Percentiles rank a stretch among this genome's conserved stretches.
Evolutionary conservation across 2,113 vertebrate species (phyloP).

Genomic region (Tretioscincus oriximinensis): DNA sequence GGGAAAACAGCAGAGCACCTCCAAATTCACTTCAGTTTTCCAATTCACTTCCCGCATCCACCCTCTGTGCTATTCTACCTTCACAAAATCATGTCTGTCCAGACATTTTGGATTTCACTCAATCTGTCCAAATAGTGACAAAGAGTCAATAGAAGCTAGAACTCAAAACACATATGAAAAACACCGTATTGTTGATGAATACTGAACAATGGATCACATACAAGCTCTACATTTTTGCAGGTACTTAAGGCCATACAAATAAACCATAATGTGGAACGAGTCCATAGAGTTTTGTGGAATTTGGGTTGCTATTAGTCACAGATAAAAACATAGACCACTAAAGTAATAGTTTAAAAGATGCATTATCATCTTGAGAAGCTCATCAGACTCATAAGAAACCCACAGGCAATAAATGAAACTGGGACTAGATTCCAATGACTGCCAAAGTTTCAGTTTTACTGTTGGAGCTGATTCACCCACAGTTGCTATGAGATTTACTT

Average conservation of each 20-base stretch:
- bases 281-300: background rate
- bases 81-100: background rate
- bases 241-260: background rate
- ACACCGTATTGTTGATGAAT: background rate
- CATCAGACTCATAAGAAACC: background rate
- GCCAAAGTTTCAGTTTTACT: background rate
- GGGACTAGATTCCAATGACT: background rate
- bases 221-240: background rate
- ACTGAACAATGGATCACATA: background rate
- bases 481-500: conserved; percentile 3
- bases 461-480: too few species aligned
- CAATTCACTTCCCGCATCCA: too few species aligned
- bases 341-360: background rate
- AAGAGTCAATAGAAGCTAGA: too few species aligned
- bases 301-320: background rate
- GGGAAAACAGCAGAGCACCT: too few species aligned
- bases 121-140: too few species aligned
- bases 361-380: background rate
- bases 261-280: background rate
- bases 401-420: background rate
- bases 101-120: too few species aligned
- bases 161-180: too few species aligned
- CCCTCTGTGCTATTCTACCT: background rate
- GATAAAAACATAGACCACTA: background rate
- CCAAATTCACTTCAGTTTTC: too few species aligned